Evolutionary conservation across 1,140 invertebrate genomes (phyloP).

Genomic region (Spodoptera litura): DNA sequence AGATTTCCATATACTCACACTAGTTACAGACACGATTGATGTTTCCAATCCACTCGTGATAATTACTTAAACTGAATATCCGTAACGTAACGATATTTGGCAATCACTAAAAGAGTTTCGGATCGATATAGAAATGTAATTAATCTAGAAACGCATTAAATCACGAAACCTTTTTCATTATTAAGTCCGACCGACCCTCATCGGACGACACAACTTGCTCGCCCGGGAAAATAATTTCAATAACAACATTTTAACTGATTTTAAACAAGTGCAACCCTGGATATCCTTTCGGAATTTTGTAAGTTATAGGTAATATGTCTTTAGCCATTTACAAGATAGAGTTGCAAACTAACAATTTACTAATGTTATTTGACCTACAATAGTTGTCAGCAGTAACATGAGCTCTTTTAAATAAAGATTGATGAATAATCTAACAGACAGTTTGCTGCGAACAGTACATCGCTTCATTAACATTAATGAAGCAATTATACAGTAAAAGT

Average conservation of each 20-base stretch:
- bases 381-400: neutral
- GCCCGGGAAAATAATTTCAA: too few relatives aligned
- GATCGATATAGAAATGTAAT: conserved; percentile 23
- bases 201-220: neutral
- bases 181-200: neutral
- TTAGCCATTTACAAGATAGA: too few relatives aligned
- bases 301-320: too few relatives aligned
- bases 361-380: neutral
- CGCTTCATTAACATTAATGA: conserved; percentile 67
- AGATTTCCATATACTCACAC: conserved; percentile 15
- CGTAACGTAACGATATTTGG: conserved; percentile 16
- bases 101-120: conserved; percentile 8
- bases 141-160: conserved; percentile 11
- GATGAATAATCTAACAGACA: conserved; percentile 24
- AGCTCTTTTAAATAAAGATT: conserved; percentile 15
- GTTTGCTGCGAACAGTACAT: conserved; percentile 3
- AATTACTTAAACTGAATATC: conserved; percentile 27
- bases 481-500: conserved; percentile 64
- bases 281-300: too few relatives aligned
- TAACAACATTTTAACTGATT: too few relatives aligned
- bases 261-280: too few relatives aligned
- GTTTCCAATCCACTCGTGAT: conserved; percentile 28
- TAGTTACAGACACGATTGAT: neutral
- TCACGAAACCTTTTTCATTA: conserved; percentile 22
- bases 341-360: neutral